Percentiles rank a stretch among this genome's conserved stretches.
These are phyloP conservation scores for Heliconius melpomene DNA, from an alignment of 1,140 invertebrate species.

Conservation along the genomic window DNA sequence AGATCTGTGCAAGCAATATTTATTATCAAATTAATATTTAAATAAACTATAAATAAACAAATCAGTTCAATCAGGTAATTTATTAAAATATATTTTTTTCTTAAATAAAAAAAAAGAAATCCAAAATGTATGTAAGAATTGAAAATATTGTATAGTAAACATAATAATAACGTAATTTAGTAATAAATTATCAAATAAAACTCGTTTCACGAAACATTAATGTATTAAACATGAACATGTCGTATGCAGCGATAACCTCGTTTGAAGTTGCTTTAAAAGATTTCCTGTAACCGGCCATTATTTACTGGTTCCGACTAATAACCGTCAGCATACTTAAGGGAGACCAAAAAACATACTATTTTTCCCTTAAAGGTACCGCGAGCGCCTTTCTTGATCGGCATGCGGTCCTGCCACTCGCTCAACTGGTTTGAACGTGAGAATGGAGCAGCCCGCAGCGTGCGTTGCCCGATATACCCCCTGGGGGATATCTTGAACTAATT, in stretches of 20 bases:
- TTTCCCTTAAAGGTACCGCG: constrained; percentile 70
- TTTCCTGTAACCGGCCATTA: constrained; percentile 45
- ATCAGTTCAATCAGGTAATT: too few species aligned
- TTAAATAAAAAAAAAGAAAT: too few species aligned
- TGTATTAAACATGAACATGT: not conserved
- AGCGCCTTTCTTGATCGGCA: constrained; percentile 75
- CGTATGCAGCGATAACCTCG: not conserved
- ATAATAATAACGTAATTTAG: not conserved
- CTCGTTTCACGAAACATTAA: not conserved
- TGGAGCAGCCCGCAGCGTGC: constrained; percentile 59
- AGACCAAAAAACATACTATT: constrained; percentile 67
- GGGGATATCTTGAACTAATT: constrained; percentile 53
- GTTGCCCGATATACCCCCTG: constrained; percentile 64
- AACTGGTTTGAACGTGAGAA: constrained; percentile 74
- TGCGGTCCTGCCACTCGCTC: constrained; percentile 62
- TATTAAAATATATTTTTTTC: too few species aligned
- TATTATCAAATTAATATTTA: too few species aligned
- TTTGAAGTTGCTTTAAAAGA: constrained; percentile 22
- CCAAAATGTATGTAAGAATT: too few species aligned
- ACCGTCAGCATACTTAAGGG: constrained; percentile 56
- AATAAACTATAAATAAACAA: too few species aligned
- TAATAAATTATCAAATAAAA: not conserved
- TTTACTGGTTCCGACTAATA: constrained; percentile 56
- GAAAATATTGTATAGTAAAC: not conserved
- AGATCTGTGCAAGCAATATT: too few species aligned